These are phyloP conservation scores for Bombus waltoni DNA, from an alignment of 1,140 invertebrate genomes.

Conservation along the genomic window DNA sequence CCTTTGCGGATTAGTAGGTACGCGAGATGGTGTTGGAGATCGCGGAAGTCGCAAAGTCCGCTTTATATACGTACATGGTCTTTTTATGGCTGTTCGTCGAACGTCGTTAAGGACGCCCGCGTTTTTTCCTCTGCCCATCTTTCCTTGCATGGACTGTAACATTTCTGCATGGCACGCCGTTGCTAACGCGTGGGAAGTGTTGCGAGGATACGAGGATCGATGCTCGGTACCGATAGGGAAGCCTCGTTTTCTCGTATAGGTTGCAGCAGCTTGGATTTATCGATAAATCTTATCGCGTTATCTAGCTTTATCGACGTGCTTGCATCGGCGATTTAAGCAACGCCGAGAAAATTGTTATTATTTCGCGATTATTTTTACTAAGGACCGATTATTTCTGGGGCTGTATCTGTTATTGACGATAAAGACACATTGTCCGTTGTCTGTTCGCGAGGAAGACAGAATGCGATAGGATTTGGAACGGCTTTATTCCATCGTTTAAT, in stretches of 20 bases:
- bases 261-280: background rate
- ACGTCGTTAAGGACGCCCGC: conserved; percentile 36
- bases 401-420: background rate
- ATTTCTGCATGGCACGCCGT: background rate
- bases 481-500: background rate
- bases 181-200: conserved; percentile 25
- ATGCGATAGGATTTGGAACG: background rate
- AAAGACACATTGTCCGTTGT: background rate
- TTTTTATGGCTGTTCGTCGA: conserved; percentile 26
- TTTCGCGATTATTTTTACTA: background rate
- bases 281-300: background rate
- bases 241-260: too few relatives aligned
- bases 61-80: background rate
- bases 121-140: background rate
- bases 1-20: conserved; percentile 59
- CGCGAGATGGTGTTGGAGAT: conserved; percentile 1
- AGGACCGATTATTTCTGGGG: background rate
- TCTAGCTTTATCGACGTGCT: background rate
- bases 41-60: conserved; percentile 29
- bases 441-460: too few relatives aligned
- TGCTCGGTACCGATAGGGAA: background rate
- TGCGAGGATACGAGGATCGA: conserved; percentile 17
- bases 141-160: background rate
- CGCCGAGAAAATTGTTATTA: background rate
- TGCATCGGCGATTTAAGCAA: background rate